Conservation (phyloP, 2,888 invertebrate species). For the Lagria hirta region DNA sequence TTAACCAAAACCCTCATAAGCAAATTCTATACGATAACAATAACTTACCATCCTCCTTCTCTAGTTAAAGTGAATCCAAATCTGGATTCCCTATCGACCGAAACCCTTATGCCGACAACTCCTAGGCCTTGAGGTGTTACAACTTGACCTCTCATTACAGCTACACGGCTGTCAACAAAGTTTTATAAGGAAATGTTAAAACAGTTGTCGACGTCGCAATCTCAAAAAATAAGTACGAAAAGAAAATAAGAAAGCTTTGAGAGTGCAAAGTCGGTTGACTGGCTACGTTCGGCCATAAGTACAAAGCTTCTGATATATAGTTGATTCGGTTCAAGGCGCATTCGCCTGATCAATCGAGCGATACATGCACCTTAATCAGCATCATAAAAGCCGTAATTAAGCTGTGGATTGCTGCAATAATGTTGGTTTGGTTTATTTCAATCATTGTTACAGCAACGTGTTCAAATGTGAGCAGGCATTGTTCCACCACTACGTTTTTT, state of each 20-base stretch:
- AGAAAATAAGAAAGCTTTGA: slow-evolving; percentile 18
- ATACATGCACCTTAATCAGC: slow-evolving; percentile 29
- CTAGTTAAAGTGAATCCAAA: slow-evolving; percentile 95
- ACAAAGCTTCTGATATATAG: slow-evolving; percentile 16
- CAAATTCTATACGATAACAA: slow-evolving; percentile 1
- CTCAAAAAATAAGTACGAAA: slow-evolving; percentile 19
- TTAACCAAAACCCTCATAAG: too few relatives aligned
- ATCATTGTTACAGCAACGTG: slow-evolving; percentile 32
- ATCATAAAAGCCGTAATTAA: slow-evolving; percentile 37
- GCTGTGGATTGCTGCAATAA: slow-evolving; percentile 38
- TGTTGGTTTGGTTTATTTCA: too few relatives aligned
- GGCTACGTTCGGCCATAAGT: slow-evolving; percentile 12
- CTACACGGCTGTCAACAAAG: slow-evolving; percentile 81
- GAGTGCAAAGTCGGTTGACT: slow-evolving; percentile 20
- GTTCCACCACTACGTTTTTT: slow-evolving; percentile 38
- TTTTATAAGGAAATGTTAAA: slow-evolving; percentile 37
- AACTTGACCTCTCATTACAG: slow-evolving; percentile 97
- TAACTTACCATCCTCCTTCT: slow-evolving; percentile 90
- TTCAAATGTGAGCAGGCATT: slow-evolving; percentile 37
- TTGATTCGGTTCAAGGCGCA: slow-evolving; percentile 7
- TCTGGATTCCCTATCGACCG: slow-evolving; percentile 88
- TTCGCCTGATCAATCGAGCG: slow-evolving; percentile 16
- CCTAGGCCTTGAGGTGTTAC: slow-evolving; percentile 92
- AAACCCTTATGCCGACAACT: slow-evolving; percentile 95
- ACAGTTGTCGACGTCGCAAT: slow-evolving; percentile 17